These are phyloP conservation scores for Nomada fucata DNA, from an alignment of 2,888 invertebrate genomes.

Conservation along the genomic window DNA sequence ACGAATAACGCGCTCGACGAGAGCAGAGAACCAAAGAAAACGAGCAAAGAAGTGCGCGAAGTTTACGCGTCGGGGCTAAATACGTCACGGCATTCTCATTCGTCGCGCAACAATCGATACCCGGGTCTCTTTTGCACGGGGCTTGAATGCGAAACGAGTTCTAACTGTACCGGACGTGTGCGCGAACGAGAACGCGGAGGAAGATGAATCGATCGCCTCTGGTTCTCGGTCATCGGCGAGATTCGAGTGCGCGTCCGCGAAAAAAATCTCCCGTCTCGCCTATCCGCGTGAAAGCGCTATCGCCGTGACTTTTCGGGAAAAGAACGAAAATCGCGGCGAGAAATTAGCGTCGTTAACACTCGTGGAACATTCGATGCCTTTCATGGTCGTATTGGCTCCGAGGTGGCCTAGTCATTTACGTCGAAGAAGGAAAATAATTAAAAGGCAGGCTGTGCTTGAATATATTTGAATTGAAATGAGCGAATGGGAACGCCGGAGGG, in stretches of 20 bases:
- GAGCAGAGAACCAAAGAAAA: neutral
- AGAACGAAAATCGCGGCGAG: too few relatives aligned
- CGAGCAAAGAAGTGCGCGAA: constrained; percentile 25
- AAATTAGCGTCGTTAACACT: too few relatives aligned
- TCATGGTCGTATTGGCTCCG: too few relatives aligned
- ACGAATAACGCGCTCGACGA: constrained; percentile 2
- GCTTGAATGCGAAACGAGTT: constrained; percentile 54
- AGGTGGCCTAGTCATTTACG: too few relatives aligned
- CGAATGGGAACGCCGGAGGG: neutral
- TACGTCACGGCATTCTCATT: constrained; percentile 42
- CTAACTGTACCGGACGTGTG: constrained; percentile 39
- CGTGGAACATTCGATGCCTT: too few relatives aligned
- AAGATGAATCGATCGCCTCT: constrained; percentile 17
- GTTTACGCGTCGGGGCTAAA: constrained; percentile 16
- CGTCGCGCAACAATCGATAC: constrained; percentile 41
- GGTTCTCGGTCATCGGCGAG: neutral
- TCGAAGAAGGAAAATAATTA: neutral
- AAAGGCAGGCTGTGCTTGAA: neutral
- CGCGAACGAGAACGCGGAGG: constrained; percentile 14
- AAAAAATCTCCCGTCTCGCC: too few relatives aligned
- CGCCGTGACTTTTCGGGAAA: too few relatives aligned
- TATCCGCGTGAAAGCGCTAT: too few relatives aligned
- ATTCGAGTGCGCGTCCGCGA: neutral
- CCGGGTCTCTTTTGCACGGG: constrained; percentile 45
- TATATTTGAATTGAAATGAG: neutral